Base-by-base conservation (phyloP, 2,113 vertebrate species). In the Rhinolophus ferrumequinum region DNA sequence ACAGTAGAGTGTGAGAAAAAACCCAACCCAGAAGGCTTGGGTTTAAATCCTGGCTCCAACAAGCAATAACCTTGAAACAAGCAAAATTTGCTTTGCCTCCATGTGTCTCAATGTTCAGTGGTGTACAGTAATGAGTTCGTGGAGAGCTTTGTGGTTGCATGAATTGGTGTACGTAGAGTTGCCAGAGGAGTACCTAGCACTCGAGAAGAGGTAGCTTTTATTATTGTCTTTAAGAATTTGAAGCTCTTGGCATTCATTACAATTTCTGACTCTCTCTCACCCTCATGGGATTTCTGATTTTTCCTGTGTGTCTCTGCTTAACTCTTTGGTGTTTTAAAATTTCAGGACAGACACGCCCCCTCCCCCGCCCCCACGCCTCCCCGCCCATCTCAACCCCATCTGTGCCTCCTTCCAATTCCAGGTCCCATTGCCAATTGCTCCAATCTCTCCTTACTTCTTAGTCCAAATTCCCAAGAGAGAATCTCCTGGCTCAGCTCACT, bases 1-100 rank as follows among this genome's bases (percentile, higher is more conserved):
- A 19, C 2, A 1, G 9, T 35, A 64, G 11, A 35, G 8, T 28
- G 1, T 1, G 22, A 9, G 22, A 50, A 15, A 3, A 47, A 7
- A n/a, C n/a, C n/a, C n/a, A n/a, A n/a, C n/a, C n/a, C 6, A 6
- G 26, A 83, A 47, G 9, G 0, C 35, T 44, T 56, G 33, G 14
- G 33, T 58, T 89, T 67, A 14, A 67, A 67, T 50, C 47, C 10
- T 35, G n/a, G 4, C 28, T 64, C 14, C 22, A 35, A 2, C 0
- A 6, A 30, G 35, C 15, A 64, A 38, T 19, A 24, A 12, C 30
- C n/a, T 72, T 52, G 44, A 70, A 54, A 18, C 4, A 7, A 19
- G 50, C 10, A 12, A 9, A n/a, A 33, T 3, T 54, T 47, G 1
- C 18, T 69, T 67, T 35, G 33, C 1, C 3, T 80, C 56, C 75